Percentiles rank a stretch among this genome's conserved stretches.
These are phyloP conservation scores for Bubo bubo DNA, from an alignment of 2,113 vertebrate species.

Conservation along the genomic window DNA sequence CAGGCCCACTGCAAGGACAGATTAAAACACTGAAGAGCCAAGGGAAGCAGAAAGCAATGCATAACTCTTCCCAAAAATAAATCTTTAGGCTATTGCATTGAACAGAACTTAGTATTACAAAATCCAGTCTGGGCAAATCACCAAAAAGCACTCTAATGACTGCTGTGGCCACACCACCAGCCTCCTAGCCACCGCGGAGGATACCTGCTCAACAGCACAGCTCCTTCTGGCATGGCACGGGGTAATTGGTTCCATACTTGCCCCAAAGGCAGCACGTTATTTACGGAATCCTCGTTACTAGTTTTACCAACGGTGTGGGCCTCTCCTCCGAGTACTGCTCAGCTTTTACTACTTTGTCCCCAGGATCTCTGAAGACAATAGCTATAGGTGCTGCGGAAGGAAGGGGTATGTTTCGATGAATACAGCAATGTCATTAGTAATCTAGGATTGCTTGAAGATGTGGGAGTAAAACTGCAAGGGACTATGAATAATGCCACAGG, in stretches of 20 bases:
- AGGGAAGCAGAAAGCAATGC: not conserved
- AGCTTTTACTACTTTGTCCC: too few relatives aligned
- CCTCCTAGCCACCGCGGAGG: not conserved
- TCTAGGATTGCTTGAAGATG: not conserved
- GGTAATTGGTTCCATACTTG: too few relatives aligned
- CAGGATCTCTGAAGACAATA: not conserved
- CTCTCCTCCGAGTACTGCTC: not conserved
- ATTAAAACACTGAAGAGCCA: not conserved
- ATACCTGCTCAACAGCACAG: not conserved
- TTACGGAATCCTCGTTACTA: not conserved
- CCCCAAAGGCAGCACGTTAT: not conserved
- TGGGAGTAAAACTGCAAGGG: not conserved
- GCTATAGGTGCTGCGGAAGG: not conserved
- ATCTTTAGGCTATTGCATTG: too few relatives aligned
- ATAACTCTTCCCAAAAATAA: not conserved
- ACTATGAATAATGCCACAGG: not conserved
- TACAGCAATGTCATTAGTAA: not conserved
- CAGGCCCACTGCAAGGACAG: too few relatives aligned
- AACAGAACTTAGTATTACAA: not conserved
- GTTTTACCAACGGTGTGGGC: not conserved
- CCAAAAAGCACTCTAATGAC: rapidly evolving
- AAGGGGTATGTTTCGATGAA: rapidly evolving
- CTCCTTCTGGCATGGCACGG: not conserved
- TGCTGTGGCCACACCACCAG: not conserved
- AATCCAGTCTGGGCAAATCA: not conserved